Evolutionary conservation across 2,888 invertebrate genomes (phyloP).

Genomic region (Idaea biselata): DNA sequence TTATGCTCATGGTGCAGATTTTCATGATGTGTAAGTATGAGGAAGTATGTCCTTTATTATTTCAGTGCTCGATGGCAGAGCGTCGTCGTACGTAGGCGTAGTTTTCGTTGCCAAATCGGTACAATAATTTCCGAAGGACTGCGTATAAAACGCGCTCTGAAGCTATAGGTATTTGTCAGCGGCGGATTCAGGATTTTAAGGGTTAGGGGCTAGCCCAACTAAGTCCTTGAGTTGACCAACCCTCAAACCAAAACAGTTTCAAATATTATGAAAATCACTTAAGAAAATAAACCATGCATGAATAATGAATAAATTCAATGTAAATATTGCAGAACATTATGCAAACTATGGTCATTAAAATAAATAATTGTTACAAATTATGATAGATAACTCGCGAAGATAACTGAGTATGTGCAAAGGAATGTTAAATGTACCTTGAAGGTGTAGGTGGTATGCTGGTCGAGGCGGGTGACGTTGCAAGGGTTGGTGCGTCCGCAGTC

Average conservation of each 20-base stretch:
- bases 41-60: not conserved
- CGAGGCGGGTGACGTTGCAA: slow-evolving; percentile 91
- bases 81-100: not conserved
- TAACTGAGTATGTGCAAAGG: not conserved
- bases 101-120: not conserved
- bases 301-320: slow-evolving; percentile 7
- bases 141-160: not conserved
- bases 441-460: slow-evolving; percentile 92
- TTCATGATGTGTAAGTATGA: not conserved
- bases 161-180: not conserved
- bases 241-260: not conserved
- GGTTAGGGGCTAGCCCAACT: not conserved
- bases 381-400: not conserved
- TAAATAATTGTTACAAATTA: not conserved
- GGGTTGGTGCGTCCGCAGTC: slow-evolving; percentile 93
- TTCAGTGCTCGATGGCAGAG: not conserved
- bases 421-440: slow-evolving; percentile 83
- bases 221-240: not conserved
- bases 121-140: slow-evolving; percentile 4
- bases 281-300: not conserved
- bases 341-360: slow-evolving; percentile 1
- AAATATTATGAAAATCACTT: not conserved
- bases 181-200: not conserved
- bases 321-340: slow-evolving; percentile 6
- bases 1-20: not conserved